Evolutionary conservation across 1,140 invertebrate species (phyloP).

Genomic region (Drosophila oshimai): DNA sequence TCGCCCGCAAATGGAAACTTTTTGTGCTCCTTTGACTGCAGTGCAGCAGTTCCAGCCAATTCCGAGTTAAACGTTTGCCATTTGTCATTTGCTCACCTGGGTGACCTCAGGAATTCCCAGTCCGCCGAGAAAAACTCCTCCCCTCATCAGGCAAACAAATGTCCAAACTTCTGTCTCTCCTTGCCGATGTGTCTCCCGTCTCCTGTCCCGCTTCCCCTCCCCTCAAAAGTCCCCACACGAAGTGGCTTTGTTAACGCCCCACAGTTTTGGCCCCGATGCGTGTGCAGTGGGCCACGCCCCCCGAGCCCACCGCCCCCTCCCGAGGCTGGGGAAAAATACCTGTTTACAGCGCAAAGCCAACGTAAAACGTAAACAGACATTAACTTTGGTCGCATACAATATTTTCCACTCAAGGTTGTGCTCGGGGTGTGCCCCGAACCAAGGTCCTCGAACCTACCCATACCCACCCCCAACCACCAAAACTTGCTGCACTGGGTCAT

Average conservation of each 20-base stretch:
- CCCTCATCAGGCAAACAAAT: slow-evolving; percentile 63
- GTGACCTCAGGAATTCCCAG: slow-evolving; percentile 27
- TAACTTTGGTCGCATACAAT: slow-evolving; percentile 76
- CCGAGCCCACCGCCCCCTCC: not conserved
- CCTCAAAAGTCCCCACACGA: slow-evolving; percentile 7
- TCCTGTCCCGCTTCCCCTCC: not conserved
- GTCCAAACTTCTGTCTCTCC: slow-evolving; percentile 46
- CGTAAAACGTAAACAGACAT: slow-evolving; percentile 78
- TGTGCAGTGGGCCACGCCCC: slow-evolving; percentile 45
- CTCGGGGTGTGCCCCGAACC: slow-evolving; percentile 9
- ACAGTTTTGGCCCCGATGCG: slow-evolving; percentile 42
- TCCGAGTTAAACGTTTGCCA: slow-evolving; percentile 64
- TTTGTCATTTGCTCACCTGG: slow-evolving; percentile 66
- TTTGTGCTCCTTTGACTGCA: slow-evolving; percentile 45
- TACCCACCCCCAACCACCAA: not conserved
- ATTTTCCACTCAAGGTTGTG: slow-evolving; percentile 76
- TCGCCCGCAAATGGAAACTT: slow-evolving; percentile 42
- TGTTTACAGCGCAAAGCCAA: slow-evolving; percentile 74
- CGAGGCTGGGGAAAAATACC: slow-evolving; percentile 58
- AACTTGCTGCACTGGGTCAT: slow-evolving; percentile 17
- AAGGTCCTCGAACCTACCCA: slow-evolving; percentile 2
- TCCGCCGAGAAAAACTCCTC: not conserved
- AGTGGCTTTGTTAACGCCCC: slow-evolving; percentile 62
- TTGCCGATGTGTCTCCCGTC: not conserved
- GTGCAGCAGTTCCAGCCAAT: slow-evolving; percentile 52